Evolutionary conservation across 2,113 vertebrate genomes (phyloP).

Genomic region (Sporophila hypoxantha): DNA sequence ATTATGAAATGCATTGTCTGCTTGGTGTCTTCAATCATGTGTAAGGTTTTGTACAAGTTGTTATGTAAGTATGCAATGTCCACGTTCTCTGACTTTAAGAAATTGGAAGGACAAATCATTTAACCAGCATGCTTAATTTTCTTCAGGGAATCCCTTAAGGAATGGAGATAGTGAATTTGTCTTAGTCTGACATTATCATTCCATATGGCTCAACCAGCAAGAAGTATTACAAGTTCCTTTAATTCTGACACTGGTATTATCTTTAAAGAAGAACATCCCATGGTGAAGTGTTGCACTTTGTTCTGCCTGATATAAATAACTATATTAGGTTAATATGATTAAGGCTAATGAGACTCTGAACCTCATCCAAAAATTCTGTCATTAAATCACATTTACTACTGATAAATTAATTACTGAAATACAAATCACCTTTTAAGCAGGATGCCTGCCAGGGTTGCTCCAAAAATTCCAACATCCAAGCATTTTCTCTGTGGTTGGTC

Average conservation of each 20-base stretch:
- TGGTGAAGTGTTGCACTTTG: slow-evolving; percentile 46
- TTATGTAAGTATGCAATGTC: background rate
- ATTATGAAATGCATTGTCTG: background rate
- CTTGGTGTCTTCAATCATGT: background rate
- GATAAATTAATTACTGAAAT: slow-evolving; percentile 63
- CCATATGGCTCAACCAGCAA: background rate
- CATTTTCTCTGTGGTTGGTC: background rate
- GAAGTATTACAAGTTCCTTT: background rate
- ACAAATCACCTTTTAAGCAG: slow-evolving; percentile 40
- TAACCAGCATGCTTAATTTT: background rate
- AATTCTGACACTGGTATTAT: background rate
- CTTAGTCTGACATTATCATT: background rate
- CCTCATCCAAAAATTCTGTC: slow-evolving; percentile 44
- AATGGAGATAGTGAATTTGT: background rate
- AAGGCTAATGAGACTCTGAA: slow-evolving; percentile 62
- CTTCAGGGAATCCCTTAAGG: background rate
- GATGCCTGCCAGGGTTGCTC: slow-evolving; percentile 25
- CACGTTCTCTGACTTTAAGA: background rate
- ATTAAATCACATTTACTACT: slow-evolving; percentile 52
- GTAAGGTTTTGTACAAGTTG: background rate
- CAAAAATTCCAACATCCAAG: slow-evolving; percentile 21
- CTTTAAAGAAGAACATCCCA: slow-evolving; percentile 21
- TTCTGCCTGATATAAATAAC: slow-evolving; percentile 52
- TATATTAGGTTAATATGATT: slow-evolving; percentile 52
- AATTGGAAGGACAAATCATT: background rate